These are phyloP conservation scores for Leptosomus discolor DNA, from an alignment of 2,113 vertebrate species.

Conservation along the genomic window DNA sequence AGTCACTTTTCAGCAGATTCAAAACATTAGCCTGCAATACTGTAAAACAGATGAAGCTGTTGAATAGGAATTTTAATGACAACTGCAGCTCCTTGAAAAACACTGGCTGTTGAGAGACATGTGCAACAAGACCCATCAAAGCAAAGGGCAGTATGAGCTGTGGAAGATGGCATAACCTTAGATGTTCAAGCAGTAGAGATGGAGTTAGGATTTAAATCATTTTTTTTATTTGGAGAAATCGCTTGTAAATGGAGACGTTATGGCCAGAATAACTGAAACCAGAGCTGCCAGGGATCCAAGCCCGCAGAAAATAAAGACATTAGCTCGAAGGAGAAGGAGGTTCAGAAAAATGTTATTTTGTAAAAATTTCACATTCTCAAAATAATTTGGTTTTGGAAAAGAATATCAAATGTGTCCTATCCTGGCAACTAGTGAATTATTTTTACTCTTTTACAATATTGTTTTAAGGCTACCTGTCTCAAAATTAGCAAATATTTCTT, in stretches of 20 bases:
- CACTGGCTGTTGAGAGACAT: background rate
- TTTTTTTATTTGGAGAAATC: background rate
- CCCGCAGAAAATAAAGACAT: background rate
- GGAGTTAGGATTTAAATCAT: background rate
- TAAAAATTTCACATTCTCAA: background rate
- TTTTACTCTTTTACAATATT: background rate
- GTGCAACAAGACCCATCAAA: background rate
- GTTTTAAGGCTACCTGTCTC: background rate
- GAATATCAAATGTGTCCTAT: background rate
- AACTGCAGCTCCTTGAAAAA: background rate
- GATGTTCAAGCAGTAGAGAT: background rate
- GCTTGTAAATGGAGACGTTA: background rate
- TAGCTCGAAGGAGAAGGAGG: background rate
- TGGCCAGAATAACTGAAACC: background rate
- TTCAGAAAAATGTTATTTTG: background rate
- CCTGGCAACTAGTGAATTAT: fast-evolving
- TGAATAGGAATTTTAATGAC: background rate
- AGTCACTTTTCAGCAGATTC: background rate
- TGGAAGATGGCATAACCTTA: background rate
- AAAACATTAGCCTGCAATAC: background rate
- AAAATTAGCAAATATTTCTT: conserved; percentile 20
- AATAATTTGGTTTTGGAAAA: background rate
- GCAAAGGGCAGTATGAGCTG: background rate
- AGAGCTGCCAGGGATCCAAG: background rate
- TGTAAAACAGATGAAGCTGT: background rate